phyloP scores from a whole-genome alignment of 2,797 vertebrate genomes.

The Halcyon leucocephala region DNA sequence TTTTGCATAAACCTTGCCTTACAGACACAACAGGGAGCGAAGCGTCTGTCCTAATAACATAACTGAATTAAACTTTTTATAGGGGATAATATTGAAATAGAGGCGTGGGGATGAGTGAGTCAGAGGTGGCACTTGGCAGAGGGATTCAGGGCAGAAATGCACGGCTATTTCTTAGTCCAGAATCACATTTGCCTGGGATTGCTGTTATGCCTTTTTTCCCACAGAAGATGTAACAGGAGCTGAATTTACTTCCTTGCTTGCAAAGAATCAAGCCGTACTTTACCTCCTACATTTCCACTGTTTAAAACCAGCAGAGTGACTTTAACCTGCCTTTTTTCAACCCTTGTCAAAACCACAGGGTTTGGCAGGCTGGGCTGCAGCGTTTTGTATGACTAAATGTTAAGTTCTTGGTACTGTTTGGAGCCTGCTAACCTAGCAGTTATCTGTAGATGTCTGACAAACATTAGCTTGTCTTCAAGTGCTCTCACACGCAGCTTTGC shows the following conservation, averaged over 20 bases:
- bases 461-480: slow-evolving; percentile 9
- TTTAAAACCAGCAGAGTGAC: not conserved
- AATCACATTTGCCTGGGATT: not conserved
- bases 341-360: not conserved
- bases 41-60: not conserved
- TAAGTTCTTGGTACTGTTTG: not conserved
- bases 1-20: not conserved
- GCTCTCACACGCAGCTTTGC: slow-evolving; percentile 14
- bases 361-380: not conserved
- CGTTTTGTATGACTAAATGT: not conserved
- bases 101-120: not conserved
- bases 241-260: not conserved
- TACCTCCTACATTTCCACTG: not conserved
- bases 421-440: not conserved
- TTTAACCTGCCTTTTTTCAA: not conserved
- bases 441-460: slow-evolving; percentile 24
- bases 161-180: not conserved
- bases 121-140: not conserved
- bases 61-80: not conserved
- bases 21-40: not conserved
- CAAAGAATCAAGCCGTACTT: not conserved
- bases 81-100: not conserved
- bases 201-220: not conserved
- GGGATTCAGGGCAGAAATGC: not conserved
- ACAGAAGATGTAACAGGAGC: not conserved